Conservation (phyloP, 2,113 vertebrate genomes). For the Paraplagusia blochii region DNA sequence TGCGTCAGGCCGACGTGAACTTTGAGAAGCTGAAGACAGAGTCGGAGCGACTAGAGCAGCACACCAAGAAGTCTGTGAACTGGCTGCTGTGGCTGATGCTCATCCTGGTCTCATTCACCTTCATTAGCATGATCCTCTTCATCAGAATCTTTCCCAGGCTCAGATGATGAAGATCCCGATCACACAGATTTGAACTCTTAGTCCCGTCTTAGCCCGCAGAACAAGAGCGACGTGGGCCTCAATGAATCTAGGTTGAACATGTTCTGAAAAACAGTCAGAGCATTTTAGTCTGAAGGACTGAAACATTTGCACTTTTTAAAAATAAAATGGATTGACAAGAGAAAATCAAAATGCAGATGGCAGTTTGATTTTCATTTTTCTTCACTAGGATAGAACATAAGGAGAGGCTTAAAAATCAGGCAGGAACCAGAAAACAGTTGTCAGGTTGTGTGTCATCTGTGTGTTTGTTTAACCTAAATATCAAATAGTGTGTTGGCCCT, state of each 20-base stretch:
- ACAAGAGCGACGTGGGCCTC: conserved; percentile 12
- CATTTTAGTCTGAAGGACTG: background rate
- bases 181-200: conserved; percentile 28
- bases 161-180: conserved; percentile 73
- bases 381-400: background rate
- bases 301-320: conserved; percentile 31
- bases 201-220: background rate
- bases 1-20: conserved; percentile 92
- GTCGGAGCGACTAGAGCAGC: conserved; percentile 92
- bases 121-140: conserved; percentile 98
- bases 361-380: conserved; percentile 20
- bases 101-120: conserved; percentile 90
- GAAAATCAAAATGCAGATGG: conserved; percentile 9
- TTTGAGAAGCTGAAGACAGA: conserved; percentile 95
- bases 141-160: conserved; percentile 93
- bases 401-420: conserved; percentile 22
- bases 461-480: too few relatives aligned
- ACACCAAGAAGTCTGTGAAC: conserved; percentile 95
- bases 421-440: conserved; percentile 21
- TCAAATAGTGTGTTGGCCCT: too few relatives aligned
- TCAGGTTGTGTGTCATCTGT: too few relatives aligned
- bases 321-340: conserved; percentile 5
- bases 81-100: conserved; percentile 97
- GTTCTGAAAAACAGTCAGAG: conserved; percentile 15
- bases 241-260: conserved; percentile 7